Evolutionary conservation across 2,888 invertebrate species (phyloP).

Genomic region (Petrolisthes cinctipes): DNA sequence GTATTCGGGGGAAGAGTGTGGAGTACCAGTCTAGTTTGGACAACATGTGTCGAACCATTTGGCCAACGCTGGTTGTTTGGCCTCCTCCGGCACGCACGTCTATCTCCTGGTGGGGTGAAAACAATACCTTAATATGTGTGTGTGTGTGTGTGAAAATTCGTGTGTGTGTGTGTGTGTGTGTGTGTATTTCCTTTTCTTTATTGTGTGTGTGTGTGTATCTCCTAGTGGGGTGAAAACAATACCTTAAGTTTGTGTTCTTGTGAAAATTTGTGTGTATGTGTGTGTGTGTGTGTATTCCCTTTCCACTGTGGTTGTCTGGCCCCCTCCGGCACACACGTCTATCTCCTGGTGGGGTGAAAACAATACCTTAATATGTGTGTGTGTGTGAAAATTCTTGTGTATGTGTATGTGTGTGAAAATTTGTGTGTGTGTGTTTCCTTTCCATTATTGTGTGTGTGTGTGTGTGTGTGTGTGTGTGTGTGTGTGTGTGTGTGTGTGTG

Average conservation of each 20-base stretch:
- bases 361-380: slow-evolving; percentile 55
- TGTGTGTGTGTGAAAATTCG: slow-evolving; percentile 35
- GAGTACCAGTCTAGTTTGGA: slow-evolving; percentile 99
- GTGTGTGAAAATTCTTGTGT: too few species aligned
- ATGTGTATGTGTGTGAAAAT: too few species aligned
- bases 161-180: too few species aligned
- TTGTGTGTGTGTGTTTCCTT: too few species aligned
- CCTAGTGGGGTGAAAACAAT: slow-evolving; percentile 70
- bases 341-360: slow-evolving; percentile 76
- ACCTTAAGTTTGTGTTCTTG: too few species aligned
- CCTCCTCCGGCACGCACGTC: slow-evolving; percentile 99
- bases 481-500: too few species aligned
- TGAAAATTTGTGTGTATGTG: too few species aligned
- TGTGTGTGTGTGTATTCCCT: slow-evolving; percentile 81
- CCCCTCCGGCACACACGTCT: slow-evolving; percentile 98
- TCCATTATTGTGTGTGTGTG: too few species aligned
- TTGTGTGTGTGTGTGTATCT: slow-evolving; percentile 77
- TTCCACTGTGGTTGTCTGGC: slow-evolving; percentile 92
- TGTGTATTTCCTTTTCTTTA: too few species aligned
- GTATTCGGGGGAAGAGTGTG: slow-evolving; percentile 97
- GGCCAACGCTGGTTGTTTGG: slow-evolving; percentile 91
- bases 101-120: slow-evolving; percentile 76
- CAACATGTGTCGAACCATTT: slow-evolving; percentile 90
- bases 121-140: slow-evolving; percentile 53
- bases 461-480: too few species aligned